Conservation (phyloP, 1,140 invertebrate species). For the Lordiphosa mommai region DNA sequence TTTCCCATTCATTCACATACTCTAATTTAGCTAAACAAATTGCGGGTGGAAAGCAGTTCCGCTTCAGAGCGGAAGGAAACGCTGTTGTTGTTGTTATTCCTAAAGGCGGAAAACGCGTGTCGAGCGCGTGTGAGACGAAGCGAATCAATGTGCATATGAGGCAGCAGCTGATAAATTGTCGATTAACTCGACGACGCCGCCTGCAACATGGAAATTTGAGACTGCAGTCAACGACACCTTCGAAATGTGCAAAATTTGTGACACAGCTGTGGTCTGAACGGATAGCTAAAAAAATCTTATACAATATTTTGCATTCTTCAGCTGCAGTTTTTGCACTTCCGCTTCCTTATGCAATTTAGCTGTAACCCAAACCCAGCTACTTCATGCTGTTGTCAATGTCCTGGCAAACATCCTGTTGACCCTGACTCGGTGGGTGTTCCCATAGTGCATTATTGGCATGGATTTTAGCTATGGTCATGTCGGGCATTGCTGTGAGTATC, state of each 20-base stretch:
- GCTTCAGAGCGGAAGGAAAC: slow-evolving; percentile 21
- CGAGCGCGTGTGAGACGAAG: slow-evolving; percentile 35
- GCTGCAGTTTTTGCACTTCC: slow-evolving; percentile 40
- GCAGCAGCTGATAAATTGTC: slow-evolving; percentile 29
- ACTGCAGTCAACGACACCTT: not conserved
- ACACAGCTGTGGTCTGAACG: slow-evolving; percentile 19
- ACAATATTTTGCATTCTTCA: slow-evolving; percentile 16
- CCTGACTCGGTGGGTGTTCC: slow-evolving; percentile 16
- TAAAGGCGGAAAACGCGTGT: slow-evolving; percentile 34
- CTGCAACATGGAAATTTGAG: slow-evolving; percentile 35
- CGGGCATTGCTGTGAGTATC: slow-evolving; percentile 1
- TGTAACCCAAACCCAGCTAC: slow-evolving; percentile 21
- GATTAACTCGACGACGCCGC: not conserved
- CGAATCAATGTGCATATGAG: slow-evolving; percentile 28
- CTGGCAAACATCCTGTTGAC: slow-evolving; percentile 36
- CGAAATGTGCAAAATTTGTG: not conserved
- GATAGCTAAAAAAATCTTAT: slow-evolving; percentile 13
- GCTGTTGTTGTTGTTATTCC: not conserved
- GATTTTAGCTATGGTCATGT: slow-evolving; percentile 38
- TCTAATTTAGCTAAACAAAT: slow-evolving; percentile 33
- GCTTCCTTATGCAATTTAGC: slow-evolving; percentile 39
- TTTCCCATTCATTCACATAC: slow-evolving; percentile 29
- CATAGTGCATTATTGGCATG: slow-evolving; percentile 22
- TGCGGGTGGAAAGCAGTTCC: slow-evolving; percentile 30
- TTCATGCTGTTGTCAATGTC: slow-evolving; percentile 14